Percentiles rank a stretch among this genome's conserved stretches.
These are phyloP conservation scores for Gymnodraco acuticeps DNA, from an alignment of 2,797 vertebrate genomes.

Conservation along the genomic window DNA sequence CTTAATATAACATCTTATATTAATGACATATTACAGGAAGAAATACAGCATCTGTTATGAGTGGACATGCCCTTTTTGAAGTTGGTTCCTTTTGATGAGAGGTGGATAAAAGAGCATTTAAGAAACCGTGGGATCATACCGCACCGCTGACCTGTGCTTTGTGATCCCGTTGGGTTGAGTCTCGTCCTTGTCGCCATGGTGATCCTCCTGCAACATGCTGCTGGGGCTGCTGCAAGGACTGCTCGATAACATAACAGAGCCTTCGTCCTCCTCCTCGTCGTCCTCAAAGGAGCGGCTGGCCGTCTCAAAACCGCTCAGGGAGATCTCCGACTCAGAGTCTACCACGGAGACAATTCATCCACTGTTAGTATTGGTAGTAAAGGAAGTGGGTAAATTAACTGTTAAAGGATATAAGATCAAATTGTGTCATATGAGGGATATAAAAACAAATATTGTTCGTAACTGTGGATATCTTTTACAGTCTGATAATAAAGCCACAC, in stretches of 20 bases:
- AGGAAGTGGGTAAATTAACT: neutral
- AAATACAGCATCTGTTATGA: neutral
- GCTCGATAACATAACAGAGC: slow-evolving; percentile 80
- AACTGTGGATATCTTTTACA: neutral
- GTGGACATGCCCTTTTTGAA: slow-evolving; percentile 9
- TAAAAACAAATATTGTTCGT: neutral
- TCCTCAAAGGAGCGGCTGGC: slow-evolving; percentile 86
- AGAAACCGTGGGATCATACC: slow-evolving; percentile 9
- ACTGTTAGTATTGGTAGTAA: neutral
- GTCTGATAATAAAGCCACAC: slow-evolving; percentile 55
- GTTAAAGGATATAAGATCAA: neutral
- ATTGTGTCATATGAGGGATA: neutral
- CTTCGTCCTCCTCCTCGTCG: slow-evolving; percentile 80
- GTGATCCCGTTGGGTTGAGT: slow-evolving; percentile 90
- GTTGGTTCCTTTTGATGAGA: slow-evolving; percentile 31
- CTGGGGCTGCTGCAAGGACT: slow-evolving; percentile 74
- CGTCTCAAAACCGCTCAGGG: slow-evolving; percentile 92
- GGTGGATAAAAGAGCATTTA: slow-evolving; percentile 38
- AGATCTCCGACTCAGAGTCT: slow-evolving; percentile 94
- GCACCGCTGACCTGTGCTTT: slow-evolving; percentile 90
- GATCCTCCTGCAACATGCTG: slow-evolving; percentile 88
- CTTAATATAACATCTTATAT: neutral
- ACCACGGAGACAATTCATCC: slow-evolving; percentile 13
- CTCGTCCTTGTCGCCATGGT: slow-evolving; percentile 82
- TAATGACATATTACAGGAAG: neutral